phyloP scores from a whole-genome alignment of 2,888 invertebrate species.

The Diarsia rubi region DNA sequence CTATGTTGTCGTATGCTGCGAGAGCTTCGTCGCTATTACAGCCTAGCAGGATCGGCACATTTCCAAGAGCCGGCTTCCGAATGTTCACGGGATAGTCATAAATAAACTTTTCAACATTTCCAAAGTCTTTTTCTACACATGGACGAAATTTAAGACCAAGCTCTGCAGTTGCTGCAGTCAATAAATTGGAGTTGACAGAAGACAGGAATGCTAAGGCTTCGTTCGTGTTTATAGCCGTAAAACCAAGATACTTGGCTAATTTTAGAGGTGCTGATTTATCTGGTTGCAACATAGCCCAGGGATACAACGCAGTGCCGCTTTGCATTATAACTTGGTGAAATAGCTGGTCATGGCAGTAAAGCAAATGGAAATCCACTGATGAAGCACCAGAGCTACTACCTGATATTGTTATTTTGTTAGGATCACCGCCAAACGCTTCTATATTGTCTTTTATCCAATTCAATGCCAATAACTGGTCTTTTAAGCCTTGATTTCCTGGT shows the following conservation, averaged over 20 bases:
- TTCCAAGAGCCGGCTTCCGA: slow-evolving; percentile 52
- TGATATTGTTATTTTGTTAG: slow-evolving; percentile 73
- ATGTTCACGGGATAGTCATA: slow-evolving; percentile 68
- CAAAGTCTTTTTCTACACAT: slow-evolving; percentile 74
- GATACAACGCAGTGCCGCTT: slow-evolving; percentile 70
- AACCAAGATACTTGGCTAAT: slow-evolving; percentile 72
- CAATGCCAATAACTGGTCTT: slow-evolving; percentile 76
- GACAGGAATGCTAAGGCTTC: slow-evolving; percentile 75
- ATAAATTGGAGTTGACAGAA: slow-evolving; percentile 65
- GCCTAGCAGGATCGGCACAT: slow-evolving; percentile 70
- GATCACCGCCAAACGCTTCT: too few species aligned
- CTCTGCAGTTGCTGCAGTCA: slow-evolving; percentile 68
- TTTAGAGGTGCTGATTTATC: slow-evolving; percentile 67
- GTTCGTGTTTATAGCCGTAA: slow-evolving; percentile 61
- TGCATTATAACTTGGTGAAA: slow-evolving; percentile 76
- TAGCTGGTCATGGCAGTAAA: slow-evolving; percentile 71
- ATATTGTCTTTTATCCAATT: too few species aligned
- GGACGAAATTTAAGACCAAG: slow-evolving; percentile 62
- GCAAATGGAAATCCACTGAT: slow-evolving; percentile 74
- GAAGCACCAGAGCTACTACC: slow-evolving; percentile 78
- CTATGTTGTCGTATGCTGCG: slow-evolving; percentile 30
- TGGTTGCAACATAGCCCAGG: slow-evolving; percentile 63
- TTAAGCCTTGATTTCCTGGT: slow-evolving; percentile 79
- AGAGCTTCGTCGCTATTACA: slow-evolving; percentile 69
- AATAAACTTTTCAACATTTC: slow-evolving; percentile 67